Evolutionary conservation across 2,797 vertebrate species (phyloP).

Genomic region (Mus caroli): DNA sequence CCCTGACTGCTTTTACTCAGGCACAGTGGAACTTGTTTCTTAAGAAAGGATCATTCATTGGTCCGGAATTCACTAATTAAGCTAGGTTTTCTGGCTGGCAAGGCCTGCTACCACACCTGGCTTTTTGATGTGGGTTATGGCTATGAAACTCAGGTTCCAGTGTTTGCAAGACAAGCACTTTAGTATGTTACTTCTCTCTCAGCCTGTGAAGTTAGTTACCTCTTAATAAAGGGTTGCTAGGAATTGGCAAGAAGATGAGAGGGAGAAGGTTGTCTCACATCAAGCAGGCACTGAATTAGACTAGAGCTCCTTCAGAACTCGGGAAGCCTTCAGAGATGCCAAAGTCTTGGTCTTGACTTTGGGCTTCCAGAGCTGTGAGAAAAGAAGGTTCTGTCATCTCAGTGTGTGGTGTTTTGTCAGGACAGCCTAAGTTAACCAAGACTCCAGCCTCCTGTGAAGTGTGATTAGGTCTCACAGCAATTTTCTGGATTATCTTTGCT

Average conservation of each 20-base stretch:
- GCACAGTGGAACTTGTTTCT: background rate
- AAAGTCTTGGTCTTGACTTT: background rate
- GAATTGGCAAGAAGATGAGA: background rate
- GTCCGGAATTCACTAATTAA: background rate
- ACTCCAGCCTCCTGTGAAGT: background rate
- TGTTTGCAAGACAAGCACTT: background rate
- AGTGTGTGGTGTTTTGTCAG: background rate
- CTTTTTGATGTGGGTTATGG: background rate
- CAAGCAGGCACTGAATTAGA: background rate
- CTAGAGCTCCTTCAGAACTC: background rate
- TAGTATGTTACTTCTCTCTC: background rate
- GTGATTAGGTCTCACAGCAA: too few species aligned
- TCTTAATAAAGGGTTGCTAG: constrained; percentile 29
- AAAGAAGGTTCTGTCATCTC: background rate
- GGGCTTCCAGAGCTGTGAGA: background rate
- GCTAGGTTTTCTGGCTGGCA: background rate
- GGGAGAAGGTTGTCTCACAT: background rate
- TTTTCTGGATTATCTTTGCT: background rate
- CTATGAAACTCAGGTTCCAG: background rate
- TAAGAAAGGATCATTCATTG: background rate
- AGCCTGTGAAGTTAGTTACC: background rate
- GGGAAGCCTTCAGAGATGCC: background rate
- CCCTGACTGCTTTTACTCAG: background rate
- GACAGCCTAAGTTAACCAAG: background rate
- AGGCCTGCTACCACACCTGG: background rate